Conservation (phyloP, 2,888 invertebrate species). For the Plagodis dolabraria region DNA sequence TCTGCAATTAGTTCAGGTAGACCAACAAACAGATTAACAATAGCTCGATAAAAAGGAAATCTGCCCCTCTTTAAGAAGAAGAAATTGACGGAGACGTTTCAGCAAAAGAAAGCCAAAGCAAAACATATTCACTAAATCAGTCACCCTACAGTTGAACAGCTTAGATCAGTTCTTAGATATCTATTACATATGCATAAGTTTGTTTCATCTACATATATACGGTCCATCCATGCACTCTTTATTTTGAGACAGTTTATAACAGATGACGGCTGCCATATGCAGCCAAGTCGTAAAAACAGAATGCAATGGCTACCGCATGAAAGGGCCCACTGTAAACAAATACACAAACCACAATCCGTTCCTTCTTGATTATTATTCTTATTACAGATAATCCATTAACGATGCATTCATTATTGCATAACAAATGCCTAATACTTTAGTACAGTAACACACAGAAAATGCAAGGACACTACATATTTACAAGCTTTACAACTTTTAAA, state of each 20-base stretch:
- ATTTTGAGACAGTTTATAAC: conserved; percentile 12
- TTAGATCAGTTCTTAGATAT: too few species aligned
- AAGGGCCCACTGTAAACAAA: conserved; percentile 20
- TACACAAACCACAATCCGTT: conserved; percentile 13
- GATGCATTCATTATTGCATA: conserved; percentile 3
- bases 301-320: conserved; percentile 20
- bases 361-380: conserved; percentile 1
- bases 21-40: too few species aligned
- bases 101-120: too few species aligned
- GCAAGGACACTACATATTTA: not conserved
- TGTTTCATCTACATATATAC: not conserved
- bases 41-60: too few species aligned
- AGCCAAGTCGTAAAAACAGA: conserved; percentile 27
- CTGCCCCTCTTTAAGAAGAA: too few species aligned
- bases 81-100: too few species aligned
- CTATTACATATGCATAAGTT: not conserved
- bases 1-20: too few species aligned
- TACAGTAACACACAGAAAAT: not conserved
- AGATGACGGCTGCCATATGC: conserved; percentile 29
- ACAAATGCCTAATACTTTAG: not conserved
- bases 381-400: conserved; percentile 5
- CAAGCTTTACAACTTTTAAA: too few species aligned
- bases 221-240: conserved; percentile 15
- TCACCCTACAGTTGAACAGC: too few species aligned
- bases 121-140: too few species aligned